Evolutionary conservation across 2,113 vertebrate species (phyloP), one percentile per base, ranked within the genome.

Genomic region (Pachycephala philippinensis): DNA sequence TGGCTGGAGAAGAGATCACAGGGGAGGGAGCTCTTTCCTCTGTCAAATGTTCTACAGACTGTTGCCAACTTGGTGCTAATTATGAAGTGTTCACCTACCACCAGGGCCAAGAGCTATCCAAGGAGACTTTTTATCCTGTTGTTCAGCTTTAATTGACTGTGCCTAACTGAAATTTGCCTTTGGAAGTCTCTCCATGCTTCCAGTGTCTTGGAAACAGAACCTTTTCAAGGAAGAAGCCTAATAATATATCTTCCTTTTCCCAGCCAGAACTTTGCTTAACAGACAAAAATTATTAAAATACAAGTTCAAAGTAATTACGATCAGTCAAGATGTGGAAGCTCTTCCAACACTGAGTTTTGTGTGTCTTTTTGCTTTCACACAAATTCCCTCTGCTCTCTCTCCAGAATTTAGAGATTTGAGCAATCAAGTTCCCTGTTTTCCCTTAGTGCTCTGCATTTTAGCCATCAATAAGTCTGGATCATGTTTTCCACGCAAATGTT

Each of bases 11-110:
- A 60, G 56, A 40, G 66, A n/a, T 40, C 20, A 13, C 13, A n/a
- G 57, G 40, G 47, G 61, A 84, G 44, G 52, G 40, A 87, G 13
- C 0, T 2, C 39, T 89, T 63, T 70, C 33, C 64, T 59, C 59
- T 65, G 52, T 84, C 30, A 39, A 54, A 23, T 19, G 33, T 80
- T 91, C 89, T 23, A 52, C 90, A 83, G 42, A 45, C 30, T 50
- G 63, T 63, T 92, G 85, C 82, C 92, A 95, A 2, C 31, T 68
- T 53, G 66, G 50, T 88, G 75, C 18, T 96, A 90, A 94, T 95
- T 95, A 72, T 53, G 30, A 5, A 52, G 66, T 27, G 53, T 35
- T 90, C 63, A 61, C 23, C 63, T 61, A 57, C n/a, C 66, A 85
- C 17, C 75, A 53, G 45, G 88, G 79, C 85, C 95, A 93, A 80